phyloP scores from a whole-genome alignment of 2,113 vertebrate species.

The Oxyura jamaicensis region DNA sequence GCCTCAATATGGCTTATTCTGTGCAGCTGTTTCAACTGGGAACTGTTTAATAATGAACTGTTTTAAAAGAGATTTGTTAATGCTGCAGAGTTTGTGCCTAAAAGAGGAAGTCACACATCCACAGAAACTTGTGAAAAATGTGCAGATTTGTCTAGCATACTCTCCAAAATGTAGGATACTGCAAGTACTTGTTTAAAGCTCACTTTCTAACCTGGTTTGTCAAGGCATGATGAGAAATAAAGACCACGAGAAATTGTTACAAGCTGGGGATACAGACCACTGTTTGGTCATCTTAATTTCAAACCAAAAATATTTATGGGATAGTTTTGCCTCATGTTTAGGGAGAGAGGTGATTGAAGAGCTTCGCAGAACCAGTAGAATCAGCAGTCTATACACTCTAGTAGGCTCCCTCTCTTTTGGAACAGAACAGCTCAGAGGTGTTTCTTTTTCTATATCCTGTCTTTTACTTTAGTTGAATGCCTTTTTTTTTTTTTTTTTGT shows the following conservation, averaged over 20 bases:
- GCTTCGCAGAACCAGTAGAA: neutral
- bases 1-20: neutral
- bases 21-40: slow-evolving; percentile 18
- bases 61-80: slow-evolving; percentile 37
- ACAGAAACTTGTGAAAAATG: neutral
- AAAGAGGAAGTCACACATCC: neutral
- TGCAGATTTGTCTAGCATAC: neutral
- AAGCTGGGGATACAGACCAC: neutral
- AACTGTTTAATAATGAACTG: neutral
- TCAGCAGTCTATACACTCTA: neutral
- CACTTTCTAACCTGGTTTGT: neutral
- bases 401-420: neutral
- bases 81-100: neutral
- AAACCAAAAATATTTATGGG: neutral
- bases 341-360: neutral
- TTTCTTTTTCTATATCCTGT: neutral
- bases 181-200: neutral
- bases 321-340: neutral
- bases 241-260: neutral
- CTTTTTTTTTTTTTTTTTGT: neutral
- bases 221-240: neutral
- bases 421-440: neutral
- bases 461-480: neutral
- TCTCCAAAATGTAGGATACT: neutral
- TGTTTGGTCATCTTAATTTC: neutral